Conservation (phyloP, 2,113 vertebrate species). For the Oryzias javanicus region DNA sequence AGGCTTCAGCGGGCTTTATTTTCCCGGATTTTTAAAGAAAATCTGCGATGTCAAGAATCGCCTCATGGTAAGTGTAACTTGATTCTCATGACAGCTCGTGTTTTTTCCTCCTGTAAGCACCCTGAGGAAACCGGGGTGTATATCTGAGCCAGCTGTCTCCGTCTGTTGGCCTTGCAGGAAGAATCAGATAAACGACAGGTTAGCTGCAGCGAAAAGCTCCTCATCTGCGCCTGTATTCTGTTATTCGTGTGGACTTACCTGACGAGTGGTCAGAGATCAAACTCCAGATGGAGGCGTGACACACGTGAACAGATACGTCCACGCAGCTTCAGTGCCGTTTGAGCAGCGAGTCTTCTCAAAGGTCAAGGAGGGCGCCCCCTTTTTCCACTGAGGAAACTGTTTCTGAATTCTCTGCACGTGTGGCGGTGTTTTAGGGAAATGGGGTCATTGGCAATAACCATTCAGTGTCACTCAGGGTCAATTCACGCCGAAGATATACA, state of each 20-base stretch:
- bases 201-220: slow-evolving; percentile 37
- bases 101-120: slow-evolving; percentile 8
- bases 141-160: slow-evolving; percentile 7
- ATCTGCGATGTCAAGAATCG: slow-evolving; percentile 26
- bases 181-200: slow-evolving; percentile 48
- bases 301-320: slow-evolving; percentile 50
- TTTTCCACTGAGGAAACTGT: slow-evolving; percentile 48
- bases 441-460: slow-evolving; percentile 16
- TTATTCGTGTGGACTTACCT: slow-evolving; percentile 59
- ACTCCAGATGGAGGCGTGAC: slow-evolving; percentile 61
- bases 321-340: too few relatives aligned
- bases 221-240: slow-evolving; percentile 72
- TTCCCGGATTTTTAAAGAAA: slow-evolving; percentile 6
- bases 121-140: slow-evolving; percentile 14
- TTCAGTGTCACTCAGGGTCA: slow-evolving; percentile 30
- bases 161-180: slow-evolving; percentile 22
- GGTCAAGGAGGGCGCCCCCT: slow-evolving; percentile 2
- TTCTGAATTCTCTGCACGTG: slow-evolving; percentile 22
- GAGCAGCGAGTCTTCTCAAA: neutral
- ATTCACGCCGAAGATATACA: slow-evolving; percentile 7
- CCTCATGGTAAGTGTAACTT: slow-evolving; percentile 19
- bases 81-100: slow-evolving; percentile 23
- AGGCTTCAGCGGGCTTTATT: neutral
- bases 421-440: slow-evolving; percentile 24
- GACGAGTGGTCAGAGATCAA: slow-evolving; percentile 58